Percentiles rank a stretch among this genome's conserved stretches.
These are phyloP conservation scores for Tuberolachnus salignus DNA, from an alignment of 2,888 invertebrate species.

Conservation along the genomic window DNA sequence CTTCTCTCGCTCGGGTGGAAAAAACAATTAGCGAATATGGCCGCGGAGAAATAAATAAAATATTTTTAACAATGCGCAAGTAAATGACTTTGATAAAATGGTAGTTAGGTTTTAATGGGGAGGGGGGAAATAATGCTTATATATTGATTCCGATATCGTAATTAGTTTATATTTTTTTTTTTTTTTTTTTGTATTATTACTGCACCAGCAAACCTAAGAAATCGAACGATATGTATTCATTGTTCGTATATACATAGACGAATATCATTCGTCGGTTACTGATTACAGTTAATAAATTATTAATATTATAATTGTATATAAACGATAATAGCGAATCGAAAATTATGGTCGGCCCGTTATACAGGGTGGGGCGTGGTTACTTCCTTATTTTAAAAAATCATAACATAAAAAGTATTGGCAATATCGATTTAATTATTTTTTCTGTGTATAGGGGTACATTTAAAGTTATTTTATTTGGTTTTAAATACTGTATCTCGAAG, in stretches of 20 bases:
- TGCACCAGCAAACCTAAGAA: background rate
- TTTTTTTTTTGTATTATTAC: background rate
- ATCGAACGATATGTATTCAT: background rate
- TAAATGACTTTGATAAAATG: constrained; percentile 37
- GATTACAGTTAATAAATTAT: background rate
- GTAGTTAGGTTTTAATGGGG: background rate
- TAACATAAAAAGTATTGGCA: too few species aligned
- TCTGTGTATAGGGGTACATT: too few species aligned
- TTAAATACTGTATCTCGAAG: too few species aligned
- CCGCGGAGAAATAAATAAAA: background rate
- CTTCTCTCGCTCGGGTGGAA: background rate
- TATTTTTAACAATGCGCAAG: constrained; percentile 25
- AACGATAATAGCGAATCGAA: background rate
- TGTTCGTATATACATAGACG: too few species aligned
- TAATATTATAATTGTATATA: background rate
- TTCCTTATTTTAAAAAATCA: too few species aligned
- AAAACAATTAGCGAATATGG: constrained; percentile 22
- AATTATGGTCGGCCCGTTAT: too few species aligned
- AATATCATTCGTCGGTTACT: background rate
- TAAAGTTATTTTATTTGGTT: too few species aligned
- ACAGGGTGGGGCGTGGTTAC: too few species aligned
- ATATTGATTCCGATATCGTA: constrained; percentile 1
- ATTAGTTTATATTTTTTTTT: constrained; percentile 4
- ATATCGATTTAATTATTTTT: too few species aligned
- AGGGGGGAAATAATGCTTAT: too few species aligned